Base-by-base conservation (phyloP, 2,888 invertebrate species). In the Odontocolon sp. region DNA sequence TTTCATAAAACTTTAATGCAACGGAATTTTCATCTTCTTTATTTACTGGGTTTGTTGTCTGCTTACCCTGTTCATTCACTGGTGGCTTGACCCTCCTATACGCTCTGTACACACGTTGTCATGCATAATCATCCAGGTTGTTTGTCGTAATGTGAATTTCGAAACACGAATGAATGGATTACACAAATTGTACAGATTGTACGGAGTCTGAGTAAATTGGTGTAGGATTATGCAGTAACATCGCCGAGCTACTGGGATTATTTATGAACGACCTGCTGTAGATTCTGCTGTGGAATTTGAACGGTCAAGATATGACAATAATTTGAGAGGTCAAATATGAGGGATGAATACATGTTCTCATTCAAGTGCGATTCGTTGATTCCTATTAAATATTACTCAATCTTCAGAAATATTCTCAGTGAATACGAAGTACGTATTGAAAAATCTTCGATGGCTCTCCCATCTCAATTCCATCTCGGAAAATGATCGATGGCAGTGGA, bases 91-190 rank as follows among this genome's bases (percentile, higher is more conserved):
- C n/a, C 16, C 26, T 11, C 26, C 5, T 18, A 6, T 16, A 42
- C 52, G 28, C 2, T 42, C 54, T 68, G 36, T 45, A 54, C 31
- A 31, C 47, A 23, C 47, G 36, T 57, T 47, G 47, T 68, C 47
- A 57, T 57, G 26, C 33, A 36, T 57, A 38, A 36, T 47, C 33
- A 57, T 8, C 47, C 33, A 14, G 31, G 23, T 8, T 21, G 47
- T 4, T 21, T 63, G 47, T 8, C n/a, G 38, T 50, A 68, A 68
- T 68, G 68, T 16, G 3, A 16, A 16, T 16, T 38, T 23, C 26
- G 16, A 36, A 8, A 47, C 14, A 42, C 14, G 14, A 18, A 56
- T 42, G 36, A 59, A 23, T n/a, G 31, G n/a, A n/a, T n/a, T n/a
- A n/a, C n/a, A n/a, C n/a, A n/a, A n/a, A n/a, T n/a, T n/a, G n/a